Evolutionary conservation across 2,113 vertebrate genomes (phyloP).

Genomic region (Colius striatus): DNA sequence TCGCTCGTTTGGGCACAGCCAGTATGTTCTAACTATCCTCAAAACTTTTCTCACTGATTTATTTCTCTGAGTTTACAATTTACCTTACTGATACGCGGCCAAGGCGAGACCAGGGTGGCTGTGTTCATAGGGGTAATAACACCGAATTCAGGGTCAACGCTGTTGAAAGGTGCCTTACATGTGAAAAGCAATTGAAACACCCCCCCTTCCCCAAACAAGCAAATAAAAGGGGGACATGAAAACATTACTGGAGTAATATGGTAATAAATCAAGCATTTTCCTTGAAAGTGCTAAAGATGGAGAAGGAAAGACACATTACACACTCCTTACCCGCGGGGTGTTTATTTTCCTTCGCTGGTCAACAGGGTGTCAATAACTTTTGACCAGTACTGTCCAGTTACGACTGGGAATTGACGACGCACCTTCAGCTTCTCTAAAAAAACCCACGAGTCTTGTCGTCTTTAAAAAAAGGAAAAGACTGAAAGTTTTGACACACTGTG

Average conservation of each 20-base stretch:
- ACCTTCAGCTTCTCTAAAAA: not conserved
- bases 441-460: rapidly evolving
- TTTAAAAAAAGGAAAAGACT: not conserved
- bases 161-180: not conserved
- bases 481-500: not conserved
- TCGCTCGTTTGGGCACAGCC: not conserved
- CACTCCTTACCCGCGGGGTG: not conserved
- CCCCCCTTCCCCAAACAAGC: not conserved
- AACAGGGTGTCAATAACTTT: not conserved
- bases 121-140: not conserved
- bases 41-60: conserved; percentile 8
- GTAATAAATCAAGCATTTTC: not conserved
- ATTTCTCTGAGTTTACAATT: not conserved
- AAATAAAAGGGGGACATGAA: not conserved
- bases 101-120: not conserved
- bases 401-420: not conserved
- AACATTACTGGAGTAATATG: not conserved
- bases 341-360: not conserved
- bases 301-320: not conserved
- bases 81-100: not conserved
- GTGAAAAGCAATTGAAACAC: not conserved
- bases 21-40: not conserved
- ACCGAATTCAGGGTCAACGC: not conserved
- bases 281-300: not conserved
- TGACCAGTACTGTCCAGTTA: not conserved